Base-by-base conservation (phyloP, 2,797 vertebrate genomes). In the Gobionotothen gibberifrons region DNA sequence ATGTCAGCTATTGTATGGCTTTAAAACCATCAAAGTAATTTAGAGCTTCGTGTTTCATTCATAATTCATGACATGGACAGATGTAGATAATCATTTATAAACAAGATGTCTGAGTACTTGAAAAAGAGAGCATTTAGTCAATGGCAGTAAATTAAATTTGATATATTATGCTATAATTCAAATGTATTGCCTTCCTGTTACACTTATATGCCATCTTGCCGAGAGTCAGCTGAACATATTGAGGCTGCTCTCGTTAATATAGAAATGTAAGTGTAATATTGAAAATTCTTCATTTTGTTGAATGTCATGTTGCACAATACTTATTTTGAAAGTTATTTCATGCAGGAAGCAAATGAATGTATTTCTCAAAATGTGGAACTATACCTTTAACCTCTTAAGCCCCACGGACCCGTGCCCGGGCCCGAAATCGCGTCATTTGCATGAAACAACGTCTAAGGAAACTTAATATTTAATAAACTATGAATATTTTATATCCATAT, bases 81-180 rank as follows among this genome's bases (percentile, higher is more conserved):
- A 74, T 51, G 48, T 15, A 49, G 21, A 56, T 36, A 26, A 62
- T 58, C 43, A 49, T 74, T 69, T 42, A 72, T 46, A 61, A 53
- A 63, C n/a, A 46, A 32, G 1, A 49, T 26, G 44, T 61, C 51
- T 26, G 21, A 71, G 39, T 48, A 51, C 32, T 57, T 81, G 32
- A 59, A 63, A 67, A 21, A 49, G 49, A 57, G 0, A 42, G 36
- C 73, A 71, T 56, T 74, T 77, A 63, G 52, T 70, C 19, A 49
- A 21, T 61, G 72, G 49, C 43, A 56, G 15, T 43, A 36, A 59
- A 62, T 11, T 8, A 70, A 19, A 69, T 44, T 19, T 36, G 2
- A 39, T 16, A 66, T 14, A 43, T 29, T 26, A 66, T 43, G 29
- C 19, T 29, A 39, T 39, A 17, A 58, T 39, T 26, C 5, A 21